Evolutionary conservation across 2,113 vertebrate genomes (phyloP).

Genomic region (Coryphaenoides rupestris): DNA sequence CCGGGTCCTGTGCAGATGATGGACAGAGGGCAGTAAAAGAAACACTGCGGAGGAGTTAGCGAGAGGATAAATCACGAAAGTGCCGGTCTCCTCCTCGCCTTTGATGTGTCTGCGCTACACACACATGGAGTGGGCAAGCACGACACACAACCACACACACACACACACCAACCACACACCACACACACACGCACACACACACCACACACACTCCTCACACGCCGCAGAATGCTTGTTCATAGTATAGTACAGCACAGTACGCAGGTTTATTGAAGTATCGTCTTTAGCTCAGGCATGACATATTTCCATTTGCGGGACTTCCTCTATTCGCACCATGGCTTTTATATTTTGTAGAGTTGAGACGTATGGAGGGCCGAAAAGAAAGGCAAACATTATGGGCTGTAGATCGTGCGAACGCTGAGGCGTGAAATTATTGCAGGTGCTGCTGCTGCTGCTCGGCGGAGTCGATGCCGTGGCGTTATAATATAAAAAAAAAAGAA

Average conservation of each 20-base stretch:
- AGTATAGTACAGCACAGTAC: too few relatives aligned
- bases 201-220: not conserved
- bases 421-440: conserved; percentile 28
- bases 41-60: conserved; percentile 35
- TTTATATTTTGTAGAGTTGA: conserved; percentile 10
- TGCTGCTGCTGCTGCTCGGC: conserved; percentile 14
- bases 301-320: too few relatives aligned
- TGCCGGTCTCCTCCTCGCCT: conserved; percentile 37
- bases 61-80: conserved; percentile 48
- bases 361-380: not conserved
- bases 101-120: conserved; percentile 28
- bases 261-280: too few relatives aligned
- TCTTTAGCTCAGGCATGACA: too few relatives aligned
- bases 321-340: too few relatives aligned
- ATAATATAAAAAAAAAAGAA: too few relatives aligned
- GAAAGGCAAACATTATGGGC: conserved; percentile 2
- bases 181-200: too few relatives aligned
- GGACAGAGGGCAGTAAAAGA: conserved; percentile 54
- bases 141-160: too few relatives aligned
- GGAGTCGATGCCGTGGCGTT: conserved; percentile 13
- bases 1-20: conserved; percentile 47
- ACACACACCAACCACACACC: too few relatives aligned
- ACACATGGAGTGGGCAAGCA: not conserved
- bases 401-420: not conserved
- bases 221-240: too few relatives aligned